These are phyloP conservation scores for Lepus oiostolus DNA, from an alignment of 2,797 vertebrate genomes.

Conservation along the genomic window DNA sequence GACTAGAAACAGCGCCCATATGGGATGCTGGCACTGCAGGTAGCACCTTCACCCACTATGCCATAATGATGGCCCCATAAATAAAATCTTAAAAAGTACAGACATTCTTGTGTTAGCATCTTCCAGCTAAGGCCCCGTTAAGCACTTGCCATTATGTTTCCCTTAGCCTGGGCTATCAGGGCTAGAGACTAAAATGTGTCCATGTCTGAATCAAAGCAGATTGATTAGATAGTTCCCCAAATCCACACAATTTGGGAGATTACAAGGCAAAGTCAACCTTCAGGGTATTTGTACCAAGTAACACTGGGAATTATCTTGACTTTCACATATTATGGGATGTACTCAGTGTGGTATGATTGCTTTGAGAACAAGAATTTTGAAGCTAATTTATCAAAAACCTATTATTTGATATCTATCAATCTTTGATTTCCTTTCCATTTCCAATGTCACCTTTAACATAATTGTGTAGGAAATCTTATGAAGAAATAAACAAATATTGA, in stretches of 20 bases:
- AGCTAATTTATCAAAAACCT: slow-evolving; percentile 21
- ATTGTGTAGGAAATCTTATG: background rate
- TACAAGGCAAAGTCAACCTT: background rate
- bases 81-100: background rate
- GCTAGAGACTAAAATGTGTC: background rate
- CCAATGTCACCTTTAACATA: slow-evolving; percentile 26
- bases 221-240: background rate
- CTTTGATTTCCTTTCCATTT: background rate
- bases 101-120: background rate
- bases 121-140: background rate
- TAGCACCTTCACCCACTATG: no score
- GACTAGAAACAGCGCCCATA: no score
- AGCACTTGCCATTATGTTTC: background rate
- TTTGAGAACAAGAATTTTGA: slow-evolving; percentile 36
- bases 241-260: background rate
- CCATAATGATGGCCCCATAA: no score
- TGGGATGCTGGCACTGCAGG: no score
- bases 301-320: background rate
- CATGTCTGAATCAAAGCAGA: slow-evolving; percentile 10
- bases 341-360: background rate
- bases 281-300: background rate
- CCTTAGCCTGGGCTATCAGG: background rate
- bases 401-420: background rate
- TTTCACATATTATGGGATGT: slow-evolving; percentile 2
- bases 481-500: slow-evolving; percentile 7